Evolutionary conservation across 1,140 invertebrate genomes (phyloP).

Genomic region (Temnothorax curvispinosus): DNA sequence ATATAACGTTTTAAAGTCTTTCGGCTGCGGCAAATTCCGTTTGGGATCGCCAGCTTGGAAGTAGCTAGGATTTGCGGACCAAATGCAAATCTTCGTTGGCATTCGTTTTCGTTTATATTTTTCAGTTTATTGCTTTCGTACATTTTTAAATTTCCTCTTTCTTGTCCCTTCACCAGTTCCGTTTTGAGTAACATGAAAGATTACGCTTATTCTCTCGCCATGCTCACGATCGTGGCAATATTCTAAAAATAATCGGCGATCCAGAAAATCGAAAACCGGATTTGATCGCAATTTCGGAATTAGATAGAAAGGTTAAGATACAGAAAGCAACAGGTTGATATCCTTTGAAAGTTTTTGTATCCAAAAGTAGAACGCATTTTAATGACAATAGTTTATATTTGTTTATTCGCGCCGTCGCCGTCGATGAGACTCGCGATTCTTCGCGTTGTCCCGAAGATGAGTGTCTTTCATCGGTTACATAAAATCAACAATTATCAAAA

Average conservation of each 20-base stretch:
- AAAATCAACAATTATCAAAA: conserved; percentile 36
- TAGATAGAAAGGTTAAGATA: not conserved
- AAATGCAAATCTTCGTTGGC: not conserved
- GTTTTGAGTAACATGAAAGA: not conserved
- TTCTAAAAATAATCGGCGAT: not conserved
- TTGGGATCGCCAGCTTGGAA: not conserved
- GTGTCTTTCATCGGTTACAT: not conserved
- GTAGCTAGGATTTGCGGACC: not conserved
- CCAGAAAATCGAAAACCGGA: not conserved
- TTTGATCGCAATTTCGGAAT: not conserved
- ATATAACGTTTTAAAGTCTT: not conserved
- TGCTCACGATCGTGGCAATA: not conserved
- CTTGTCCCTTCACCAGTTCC: not conserved
- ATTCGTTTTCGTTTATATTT: too few species aligned
- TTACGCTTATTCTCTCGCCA: not conserved
- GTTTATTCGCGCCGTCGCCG: not conserved
- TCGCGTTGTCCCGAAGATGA: not conserved
- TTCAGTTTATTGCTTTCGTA: not conserved
- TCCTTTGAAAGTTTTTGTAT: not conserved
- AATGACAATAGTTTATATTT: not conserved
- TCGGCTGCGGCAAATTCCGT: not conserved
- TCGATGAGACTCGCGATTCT: not conserved
- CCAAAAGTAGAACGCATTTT: not conserved
- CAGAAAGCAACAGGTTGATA: not conserved
- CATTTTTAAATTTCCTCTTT: not conserved